Evolutionary conservation across 2,797 vertebrate genomes (phyloP), one percentile per base, ranked within the genome.

Genomic region (Coregonus sp.): DNA sequence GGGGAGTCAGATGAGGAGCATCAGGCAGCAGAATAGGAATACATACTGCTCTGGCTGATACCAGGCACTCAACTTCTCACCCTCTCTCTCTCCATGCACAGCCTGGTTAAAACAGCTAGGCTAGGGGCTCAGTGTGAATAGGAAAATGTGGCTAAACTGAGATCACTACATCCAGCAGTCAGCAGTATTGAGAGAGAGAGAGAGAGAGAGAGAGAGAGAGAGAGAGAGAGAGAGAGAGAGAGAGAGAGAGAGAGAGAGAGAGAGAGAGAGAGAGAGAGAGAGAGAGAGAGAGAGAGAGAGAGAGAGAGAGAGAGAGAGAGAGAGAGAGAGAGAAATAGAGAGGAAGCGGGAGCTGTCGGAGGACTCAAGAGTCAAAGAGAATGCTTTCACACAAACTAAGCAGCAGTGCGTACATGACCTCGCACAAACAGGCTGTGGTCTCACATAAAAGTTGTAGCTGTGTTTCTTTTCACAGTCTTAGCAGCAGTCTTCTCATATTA

Each of bases 101-200:
- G 11, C 82, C 56, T 20, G 37, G 88, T 77, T 85, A 89, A 90
- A 87, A 78, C 82, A 67, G 59, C 59, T 25, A 61, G 2, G 59
- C 59, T 61, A 25, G 77, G 37, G 75, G 81, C 86, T 90, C 84
- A 86, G 79, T 83, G 52, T 84, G 88, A 92, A 88, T 83, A 86
- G 86, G 86, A 89, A 78, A 93, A 92, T 87, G 84, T 82, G 91
- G 92, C 89, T 93, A 93, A 94, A 92, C 90, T 91, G 89, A 91
- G 93, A 91, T 93, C 88, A 89, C 86, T 81, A 82, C 87, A 35
- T 84, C 87, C 80, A 47, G 40, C 40, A 47, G 40, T 47, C 9
- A 92, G 90, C 91, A 89, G 80, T 88, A 90, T 90, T 88, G 86
- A 81, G 31, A 52, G 2, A 73, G 87, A 88, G 87, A 70, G 33